Conservation (phyloP, 1,140 invertebrate genomes). For the Gonatopus flavifemur region DNA sequence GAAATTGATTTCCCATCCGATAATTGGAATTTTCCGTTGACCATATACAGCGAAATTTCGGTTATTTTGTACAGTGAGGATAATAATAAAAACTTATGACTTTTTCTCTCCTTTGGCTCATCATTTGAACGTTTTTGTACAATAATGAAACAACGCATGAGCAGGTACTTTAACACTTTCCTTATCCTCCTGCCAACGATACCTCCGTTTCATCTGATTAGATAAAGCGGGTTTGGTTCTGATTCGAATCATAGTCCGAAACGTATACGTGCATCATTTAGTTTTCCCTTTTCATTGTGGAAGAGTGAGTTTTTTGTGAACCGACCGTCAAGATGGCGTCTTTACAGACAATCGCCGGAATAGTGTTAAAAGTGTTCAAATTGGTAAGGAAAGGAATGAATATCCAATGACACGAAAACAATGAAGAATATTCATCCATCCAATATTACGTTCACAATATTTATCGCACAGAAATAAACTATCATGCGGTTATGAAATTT, state of each 20-base stretch:
- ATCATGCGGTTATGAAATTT: no score
- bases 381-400: constrained; percentile 66
- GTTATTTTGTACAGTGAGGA: no score
- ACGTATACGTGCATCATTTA: constrained; percentile 26
- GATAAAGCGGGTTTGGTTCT: constrained; percentile 53
- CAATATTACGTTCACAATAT: no score
- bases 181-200: constrained; percentile 30
- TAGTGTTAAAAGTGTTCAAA: constrained; percentile 77
- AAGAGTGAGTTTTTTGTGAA: constrained; percentile 8
- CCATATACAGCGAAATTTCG: not conserved
- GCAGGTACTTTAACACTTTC: constrained; percentile 10
- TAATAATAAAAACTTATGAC: no score
- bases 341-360: constrained; percentile 72
- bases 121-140: not conserved
- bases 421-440: no score
- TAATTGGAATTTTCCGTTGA: not conserved
- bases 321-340: constrained; percentile 67
- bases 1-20: no score
- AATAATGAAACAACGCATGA: constrained; percentile 17
- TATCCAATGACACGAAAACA: no score
- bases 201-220: constrained; percentile 47
- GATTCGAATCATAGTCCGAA: constrained; percentile 20
- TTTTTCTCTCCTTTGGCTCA: no score
- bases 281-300: constrained; percentile 12
- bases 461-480: no score